These are phyloP conservation scores for Sebastes fasciatus DNA, from an alignment of 2,113 vertebrate genomes.

Conservation along the genomic window DNA sequence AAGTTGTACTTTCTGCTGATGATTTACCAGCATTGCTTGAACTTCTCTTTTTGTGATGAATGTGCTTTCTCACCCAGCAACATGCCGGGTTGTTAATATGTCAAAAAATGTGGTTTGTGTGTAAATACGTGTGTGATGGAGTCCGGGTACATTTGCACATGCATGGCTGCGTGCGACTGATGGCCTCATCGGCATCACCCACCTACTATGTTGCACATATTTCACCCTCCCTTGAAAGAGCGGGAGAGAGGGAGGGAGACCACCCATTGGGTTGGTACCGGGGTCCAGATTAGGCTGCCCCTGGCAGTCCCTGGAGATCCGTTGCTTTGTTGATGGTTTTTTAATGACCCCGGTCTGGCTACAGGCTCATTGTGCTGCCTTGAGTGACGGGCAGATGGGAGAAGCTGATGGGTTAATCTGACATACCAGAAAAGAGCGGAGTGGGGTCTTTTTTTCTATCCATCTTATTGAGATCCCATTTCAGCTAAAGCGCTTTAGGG, in stretches of 20 bases:
- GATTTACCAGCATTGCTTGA: conserved; percentile 46
- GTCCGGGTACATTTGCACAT: conserved; percentile 21
- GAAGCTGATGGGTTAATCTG: conserved; percentile 71
- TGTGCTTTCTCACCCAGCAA: conserved; percentile 57
- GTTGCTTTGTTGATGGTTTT: conserved; percentile 79
- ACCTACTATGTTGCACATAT: conserved; percentile 25
- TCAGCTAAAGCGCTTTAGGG: conserved; percentile 29
- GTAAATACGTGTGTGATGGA: background rate
- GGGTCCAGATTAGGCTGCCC: conserved; percentile 80
- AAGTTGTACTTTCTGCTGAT: conserved; percentile 59
- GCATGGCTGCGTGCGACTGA: conserved; percentile 47
- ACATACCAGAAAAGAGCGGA: conserved; percentile 48
- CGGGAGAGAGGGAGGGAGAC: conserved; percentile 55
- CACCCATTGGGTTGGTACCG: conserved; percentile 79
- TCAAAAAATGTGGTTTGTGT: conserved; percentile 15
- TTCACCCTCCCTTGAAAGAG: conserved; percentile 13
- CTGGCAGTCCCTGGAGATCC: conserved; percentile 68
- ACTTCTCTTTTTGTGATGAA: conserved; percentile 60
- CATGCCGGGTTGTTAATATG: conserved; percentile 18
- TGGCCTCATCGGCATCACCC: conserved; percentile 39
- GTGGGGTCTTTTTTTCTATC: conserved; percentile 10
- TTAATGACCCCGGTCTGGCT: conserved; percentile 75
- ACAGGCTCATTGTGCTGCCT: conserved; percentile 66
- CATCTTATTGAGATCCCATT: conserved; percentile 26
- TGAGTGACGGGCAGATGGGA: conserved; percentile 79